phyloP scores from a whole-genome alignment of 2,888 invertebrate genomes.

The Linnaemya vulpina region DNA sequence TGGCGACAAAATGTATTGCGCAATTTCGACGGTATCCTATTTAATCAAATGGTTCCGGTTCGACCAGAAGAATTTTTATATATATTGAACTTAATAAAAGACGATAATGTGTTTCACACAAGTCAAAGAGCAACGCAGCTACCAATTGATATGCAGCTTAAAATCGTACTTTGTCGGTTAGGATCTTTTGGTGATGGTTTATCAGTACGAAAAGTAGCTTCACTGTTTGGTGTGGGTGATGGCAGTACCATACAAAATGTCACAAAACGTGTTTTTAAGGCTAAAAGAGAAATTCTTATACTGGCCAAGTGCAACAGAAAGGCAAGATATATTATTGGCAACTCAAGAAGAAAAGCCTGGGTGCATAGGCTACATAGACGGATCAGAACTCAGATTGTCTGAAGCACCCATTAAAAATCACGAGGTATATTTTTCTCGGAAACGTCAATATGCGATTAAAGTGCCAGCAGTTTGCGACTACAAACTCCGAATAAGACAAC shows the following conservation, averaged over 20 bases:
- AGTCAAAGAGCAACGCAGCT: neutral
- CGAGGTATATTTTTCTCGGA: too few species aligned
- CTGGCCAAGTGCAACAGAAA: too few species aligned
- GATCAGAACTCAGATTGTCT: too few species aligned
- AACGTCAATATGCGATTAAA: too few species aligned
- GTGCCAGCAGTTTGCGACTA: too few species aligned
- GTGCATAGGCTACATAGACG: too few species aligned
- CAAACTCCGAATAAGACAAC: too few species aligned
- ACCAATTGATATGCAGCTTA: neutral
- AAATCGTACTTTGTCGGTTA: neutral
- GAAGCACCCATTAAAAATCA: too few species aligned
- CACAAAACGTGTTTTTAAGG: neutral
- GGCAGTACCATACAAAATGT: neutral
- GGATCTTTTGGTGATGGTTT: neutral
- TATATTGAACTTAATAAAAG: conserved; percentile 2
- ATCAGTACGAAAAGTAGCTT: neutral
- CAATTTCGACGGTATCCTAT: neutral
- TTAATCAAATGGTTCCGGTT: neutral
- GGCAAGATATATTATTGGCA: too few species aligned
- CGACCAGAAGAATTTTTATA: neutral
- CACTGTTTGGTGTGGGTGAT: conserved; percentile 7
- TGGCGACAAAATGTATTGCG: too few species aligned
- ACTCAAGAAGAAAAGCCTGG: too few species aligned
- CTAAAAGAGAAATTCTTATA: neutral
- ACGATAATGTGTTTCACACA: neutral